Percentiles rank a stretch among this genome's conserved stretches.
phyloP scores from a whole-genome alignment of 37 sponge, comb jelly and placozoan species.

The Tethya wilhelma region DNA sequence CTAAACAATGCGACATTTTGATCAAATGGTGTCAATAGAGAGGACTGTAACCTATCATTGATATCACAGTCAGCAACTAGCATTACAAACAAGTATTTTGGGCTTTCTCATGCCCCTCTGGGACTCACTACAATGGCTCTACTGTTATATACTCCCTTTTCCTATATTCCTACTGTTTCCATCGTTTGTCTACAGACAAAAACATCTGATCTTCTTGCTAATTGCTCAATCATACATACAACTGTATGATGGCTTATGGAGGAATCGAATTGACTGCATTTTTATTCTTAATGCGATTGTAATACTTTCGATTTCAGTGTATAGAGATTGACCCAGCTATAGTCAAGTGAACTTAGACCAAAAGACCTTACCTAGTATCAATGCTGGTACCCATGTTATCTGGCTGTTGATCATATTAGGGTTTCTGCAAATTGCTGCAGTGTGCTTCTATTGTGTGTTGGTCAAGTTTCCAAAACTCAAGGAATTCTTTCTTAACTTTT shows the following conservation, averaged over 20 bases:
- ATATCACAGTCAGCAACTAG: neutral
- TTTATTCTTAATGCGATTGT: slow-evolving; percentile 20
- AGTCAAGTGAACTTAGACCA: no score
- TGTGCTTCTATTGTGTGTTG: slow-evolving; percentile 1
- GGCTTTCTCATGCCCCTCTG: neutral
- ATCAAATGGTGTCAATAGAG: neutral
- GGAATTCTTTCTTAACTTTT: no score
- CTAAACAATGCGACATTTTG: slow-evolving; percentile 2
- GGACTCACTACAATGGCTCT: slow-evolving; percentile 6
- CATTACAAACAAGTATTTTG: neutral
- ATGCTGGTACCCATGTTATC: no score
- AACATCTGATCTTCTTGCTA: neutral
- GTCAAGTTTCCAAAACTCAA: slow-evolving; percentile 18
- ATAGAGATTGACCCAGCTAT: neutral
- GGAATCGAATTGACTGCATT: slow-evolving; percentile 16
- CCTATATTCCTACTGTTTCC: slow-evolving; percentile 35
- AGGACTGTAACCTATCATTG: neutral
- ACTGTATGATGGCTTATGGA: slow-evolving; percentile 11
- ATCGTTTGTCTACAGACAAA: neutral
- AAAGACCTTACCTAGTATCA: no score
- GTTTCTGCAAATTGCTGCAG: neutral
- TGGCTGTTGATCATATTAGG: neutral
- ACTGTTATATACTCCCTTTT: slow-evolving; percentile 20
- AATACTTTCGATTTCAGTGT: slow-evolving; percentile 1
- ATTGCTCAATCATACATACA: slow-evolving; percentile 6